Conservation (phyloP, 2,888 invertebrate species). For the Cheilosia pagana region DNA sequence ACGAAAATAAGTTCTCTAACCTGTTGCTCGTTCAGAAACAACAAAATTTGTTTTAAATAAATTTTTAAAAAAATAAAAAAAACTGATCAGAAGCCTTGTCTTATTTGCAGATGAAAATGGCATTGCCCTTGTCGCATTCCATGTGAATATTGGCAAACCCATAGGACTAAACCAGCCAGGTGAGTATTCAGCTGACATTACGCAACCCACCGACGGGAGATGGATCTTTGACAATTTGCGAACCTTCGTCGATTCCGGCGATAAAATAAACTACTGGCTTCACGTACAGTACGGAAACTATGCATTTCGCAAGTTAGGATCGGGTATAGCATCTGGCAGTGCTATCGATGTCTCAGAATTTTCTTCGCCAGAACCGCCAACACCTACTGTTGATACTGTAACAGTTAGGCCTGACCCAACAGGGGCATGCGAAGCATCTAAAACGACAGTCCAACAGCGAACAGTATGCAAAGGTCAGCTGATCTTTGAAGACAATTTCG, state of each 20-base stretch:
- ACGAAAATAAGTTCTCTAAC: too few species aligned
- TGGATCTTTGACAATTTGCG: conserved; percentile 85
- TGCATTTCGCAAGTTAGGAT: conserved; percentile 44
- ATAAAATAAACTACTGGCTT: conserved; percentile 86
- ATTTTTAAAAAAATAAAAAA: too few species aligned
- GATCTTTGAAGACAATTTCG: conserved; percentile 87
- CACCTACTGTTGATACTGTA: neutral
- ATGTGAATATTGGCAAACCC: conserved; percentile 86
- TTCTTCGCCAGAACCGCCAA: neutral
- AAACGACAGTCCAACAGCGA: conserved; percentile 39
- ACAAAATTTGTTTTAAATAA: too few species aligned
- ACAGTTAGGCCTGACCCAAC: neutral
- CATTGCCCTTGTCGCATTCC: conserved; percentile 86
- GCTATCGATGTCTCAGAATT: neutral
- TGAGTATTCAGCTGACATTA: conserved; percentile 84
- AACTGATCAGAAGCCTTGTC: neutral
- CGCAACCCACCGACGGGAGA: conserved; percentile 82
- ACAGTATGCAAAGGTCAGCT: conserved; percentile 84
- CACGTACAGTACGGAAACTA: conserved; percentile 81
- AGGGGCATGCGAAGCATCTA: conserved; percentile 34
- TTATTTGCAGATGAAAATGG: conserved; percentile 78
- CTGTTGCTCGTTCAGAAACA: too few species aligned
- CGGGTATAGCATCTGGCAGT: conserved; percentile 1
- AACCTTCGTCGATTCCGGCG: conserved; percentile 84
- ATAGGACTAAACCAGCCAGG: conserved; percentile 85